phyloP scores from a whole-genome alignment of 2,797 vertebrate genomes.

The Liparis tanakae region DNA sequence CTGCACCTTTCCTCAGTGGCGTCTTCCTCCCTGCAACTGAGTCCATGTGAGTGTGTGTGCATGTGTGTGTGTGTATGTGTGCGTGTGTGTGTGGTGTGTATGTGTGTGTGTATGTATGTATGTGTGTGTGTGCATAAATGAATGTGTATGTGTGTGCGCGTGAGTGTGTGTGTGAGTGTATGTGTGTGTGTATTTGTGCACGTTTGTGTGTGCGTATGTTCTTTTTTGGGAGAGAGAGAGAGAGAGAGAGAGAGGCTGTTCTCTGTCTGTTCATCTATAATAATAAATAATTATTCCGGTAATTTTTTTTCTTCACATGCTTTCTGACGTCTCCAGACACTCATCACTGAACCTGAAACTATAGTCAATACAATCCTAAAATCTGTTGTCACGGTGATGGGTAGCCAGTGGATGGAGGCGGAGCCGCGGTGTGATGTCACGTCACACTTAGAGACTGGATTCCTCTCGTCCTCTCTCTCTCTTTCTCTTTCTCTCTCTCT shows the following conservation, averaged over 20 bases:
- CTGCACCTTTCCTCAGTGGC: conserved; percentile 51
- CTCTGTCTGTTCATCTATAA: neutral
- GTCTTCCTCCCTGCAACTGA: conserved; percentile 43
- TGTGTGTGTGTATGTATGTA: too few species aligned
- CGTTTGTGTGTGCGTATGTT: conserved; percentile 6
- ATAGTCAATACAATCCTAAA: neutral
- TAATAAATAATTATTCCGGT: neutral
- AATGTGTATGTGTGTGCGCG: conserved; percentile 2
- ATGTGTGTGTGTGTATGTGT: neutral
- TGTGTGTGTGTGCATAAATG: too few species aligned
- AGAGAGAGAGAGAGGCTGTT: neutral
- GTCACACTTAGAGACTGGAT: too few species aligned
- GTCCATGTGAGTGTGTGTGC: neutral
- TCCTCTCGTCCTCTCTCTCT: too few species aligned
- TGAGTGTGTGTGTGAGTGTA: neutral
- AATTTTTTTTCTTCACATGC: neutral
- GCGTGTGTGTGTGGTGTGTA: neutral
- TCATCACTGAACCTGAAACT: neutral
- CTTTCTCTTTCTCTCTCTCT: too few species aligned
- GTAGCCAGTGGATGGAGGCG: neutral
- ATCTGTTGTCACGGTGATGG: neutral
- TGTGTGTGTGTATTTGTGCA: too few species aligned
- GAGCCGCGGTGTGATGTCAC: neutral
- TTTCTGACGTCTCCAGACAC: neutral
- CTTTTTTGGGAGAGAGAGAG: conserved; percentile 32